phyloP scores from a whole-genome alignment of 2,888 invertebrate species.

The Congeria kusceri region DNA sequence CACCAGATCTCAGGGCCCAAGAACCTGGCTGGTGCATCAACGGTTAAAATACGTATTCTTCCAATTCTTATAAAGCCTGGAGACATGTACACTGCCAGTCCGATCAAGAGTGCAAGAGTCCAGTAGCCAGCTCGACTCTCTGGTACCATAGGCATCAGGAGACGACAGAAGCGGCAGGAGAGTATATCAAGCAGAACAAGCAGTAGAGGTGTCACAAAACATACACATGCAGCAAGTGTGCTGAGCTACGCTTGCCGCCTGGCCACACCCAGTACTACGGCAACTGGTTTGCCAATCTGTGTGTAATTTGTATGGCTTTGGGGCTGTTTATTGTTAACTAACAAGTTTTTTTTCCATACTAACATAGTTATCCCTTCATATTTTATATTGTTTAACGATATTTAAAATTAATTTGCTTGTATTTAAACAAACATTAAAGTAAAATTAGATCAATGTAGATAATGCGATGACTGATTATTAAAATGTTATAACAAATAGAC shows the following conservation, averaged over 20 bases:
- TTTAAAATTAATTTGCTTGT: too few relatives aligned
- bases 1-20: constrained; percentile 21
- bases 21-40: constrained; percentile 6
- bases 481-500: too few relatives aligned
- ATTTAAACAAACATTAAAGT: too few relatives aligned
- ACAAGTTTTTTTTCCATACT: too few relatives aligned
- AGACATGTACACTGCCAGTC: background rate
- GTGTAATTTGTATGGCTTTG: too few relatives aligned
- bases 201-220: background rate
- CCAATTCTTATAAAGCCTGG: background rate
- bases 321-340: too few relatives aligned
- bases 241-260: constrained; percentile 6
- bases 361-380: too few relatives aligned
- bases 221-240: constrained; percentile 31
- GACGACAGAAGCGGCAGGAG: constrained; percentile 15
- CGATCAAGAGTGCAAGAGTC: background rate
- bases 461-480: too few relatives aligned
- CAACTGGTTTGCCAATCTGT: too few relatives aligned
- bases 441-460: too few relatives aligned
- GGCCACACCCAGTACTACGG: constrained; percentile 26
- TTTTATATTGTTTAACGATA: too few relatives aligned
- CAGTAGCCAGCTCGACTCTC: constrained; percentile 7
- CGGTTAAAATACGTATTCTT: background rate
- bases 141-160: constrained; percentile 25
- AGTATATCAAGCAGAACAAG: constrained; percentile 4